Percentiles rank a stretch among this genome's conserved stretches.
These are phyloP conservation scores for Gymnorhina tibicen DNA, from an alignment of 2,113 vertebrate genomes.

Conservation along the genomic window DNA sequence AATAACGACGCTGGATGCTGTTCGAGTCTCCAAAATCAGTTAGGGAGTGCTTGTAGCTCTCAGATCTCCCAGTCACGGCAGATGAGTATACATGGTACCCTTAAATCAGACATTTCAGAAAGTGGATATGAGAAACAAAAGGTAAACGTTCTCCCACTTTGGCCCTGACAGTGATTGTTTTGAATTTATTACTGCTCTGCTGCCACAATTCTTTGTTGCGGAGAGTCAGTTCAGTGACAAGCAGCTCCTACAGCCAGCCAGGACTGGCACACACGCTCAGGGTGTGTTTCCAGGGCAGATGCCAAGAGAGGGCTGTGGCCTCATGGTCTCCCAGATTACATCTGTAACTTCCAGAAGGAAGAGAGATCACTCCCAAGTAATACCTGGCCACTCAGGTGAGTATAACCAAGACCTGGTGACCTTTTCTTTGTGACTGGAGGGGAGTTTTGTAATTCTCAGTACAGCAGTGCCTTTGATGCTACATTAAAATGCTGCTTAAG, in stretches of 20 bases:
- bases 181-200: not conserved
- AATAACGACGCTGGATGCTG: not conserved
- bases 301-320: not conserved
- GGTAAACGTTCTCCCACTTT: not conserved
- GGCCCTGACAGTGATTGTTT: not conserved
- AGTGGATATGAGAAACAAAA: not conserved
- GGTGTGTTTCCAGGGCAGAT: accelerated
- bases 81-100: not conserved
- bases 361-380: not conserved
- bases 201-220: not conserved
- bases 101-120: not conserved
- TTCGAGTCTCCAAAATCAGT: not conserved
- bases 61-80: not conserved
- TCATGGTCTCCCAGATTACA: not conserved
- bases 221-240: not conserved
- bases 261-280: not conserved
- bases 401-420: not conserved
- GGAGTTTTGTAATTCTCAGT: not conserved
- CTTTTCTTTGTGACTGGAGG: not conserved
- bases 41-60: not conserved
- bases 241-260: not conserved
- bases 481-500: not conserved
- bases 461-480: not conserved
- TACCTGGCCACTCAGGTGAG: not conserved
- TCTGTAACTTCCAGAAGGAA: not conserved